These are phyloP conservation scores for Magallana ariakensis DNA, from an alignment of 1,140 invertebrate genomes.

Conservation along the genomic window DNA sequence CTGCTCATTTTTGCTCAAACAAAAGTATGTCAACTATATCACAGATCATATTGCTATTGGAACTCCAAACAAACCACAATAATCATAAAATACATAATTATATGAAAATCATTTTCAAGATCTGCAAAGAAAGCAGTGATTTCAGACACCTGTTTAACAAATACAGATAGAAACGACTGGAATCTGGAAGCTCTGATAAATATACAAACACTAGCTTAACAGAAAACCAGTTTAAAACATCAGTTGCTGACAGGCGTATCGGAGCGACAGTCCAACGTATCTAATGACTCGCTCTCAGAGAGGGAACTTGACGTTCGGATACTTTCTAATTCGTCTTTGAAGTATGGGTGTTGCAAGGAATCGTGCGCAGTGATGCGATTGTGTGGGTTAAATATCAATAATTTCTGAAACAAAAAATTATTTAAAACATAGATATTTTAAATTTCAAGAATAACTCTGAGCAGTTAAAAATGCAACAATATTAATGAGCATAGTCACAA, in stretches of 20 bases:
- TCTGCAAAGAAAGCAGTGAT: neutral
- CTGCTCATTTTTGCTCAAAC: too few relatives aligned
- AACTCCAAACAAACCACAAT: neutral
- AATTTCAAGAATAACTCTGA: too few relatives aligned
- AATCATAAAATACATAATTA: neutral
- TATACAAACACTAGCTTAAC: neutral
- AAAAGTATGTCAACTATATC: neutral
- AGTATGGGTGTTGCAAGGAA: constrained; percentile 96
- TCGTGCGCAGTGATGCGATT: constrained; percentile 95
- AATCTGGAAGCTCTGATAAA: neutral
- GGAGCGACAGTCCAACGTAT: constrained; percentile 67
- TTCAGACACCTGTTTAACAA: neutral
- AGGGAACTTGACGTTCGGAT: constrained; percentile 69
- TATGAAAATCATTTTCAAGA: neutral
- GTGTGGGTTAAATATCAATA: constrained; percentile 95
- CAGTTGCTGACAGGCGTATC: constrained; percentile 74
- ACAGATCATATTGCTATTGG: neutral
- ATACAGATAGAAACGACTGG: too few relatives aligned
- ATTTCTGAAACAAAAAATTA: constrained; percentile 66
- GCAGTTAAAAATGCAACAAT: too few relatives aligned
- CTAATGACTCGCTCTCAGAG: constrained; percentile 69
- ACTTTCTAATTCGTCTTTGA: constrained; percentile 86
- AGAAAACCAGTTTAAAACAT: constrained; percentile 14
- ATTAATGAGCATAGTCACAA: too few relatives aligned
- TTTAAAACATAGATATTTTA: too few relatives aligned